These are phyloP conservation scores for Rhagophthalmus giganteus DNA, from an alignment of 2,888 invertebrate genomes.

Conservation along the genomic window DNA sequence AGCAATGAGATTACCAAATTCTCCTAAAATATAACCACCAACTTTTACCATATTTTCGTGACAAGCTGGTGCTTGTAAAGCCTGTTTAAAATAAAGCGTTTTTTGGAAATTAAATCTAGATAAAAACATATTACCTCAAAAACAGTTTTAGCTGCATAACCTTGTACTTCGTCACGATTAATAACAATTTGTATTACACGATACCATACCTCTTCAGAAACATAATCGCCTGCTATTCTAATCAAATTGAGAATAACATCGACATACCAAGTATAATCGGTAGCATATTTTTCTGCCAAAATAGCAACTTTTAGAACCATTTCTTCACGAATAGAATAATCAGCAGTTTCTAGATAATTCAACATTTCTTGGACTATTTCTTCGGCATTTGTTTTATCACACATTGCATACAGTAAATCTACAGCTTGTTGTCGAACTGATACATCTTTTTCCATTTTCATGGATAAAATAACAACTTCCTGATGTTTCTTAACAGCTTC, in stretches of 20 bases:
- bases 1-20: slow-evolving; percentile 99
- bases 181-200: slow-evolving; percentile 99
- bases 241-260: slow-evolving; percentile 99
- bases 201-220: slow-evolving; percentile 99
- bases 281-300: slow-evolving; percentile 98
- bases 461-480: slow-evolving; percentile 97
- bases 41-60: slow-evolving; percentile 99
- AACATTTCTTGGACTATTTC: slow-evolving; percentile 99
- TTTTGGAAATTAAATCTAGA: too few species aligned
- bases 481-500: slow-evolving; percentile 99
- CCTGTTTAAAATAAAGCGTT: too few species aligned
- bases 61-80: slow-evolving; percentile 97
- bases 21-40: slow-evolving; percentile 97
- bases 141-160: slow-evolving; percentile 99
- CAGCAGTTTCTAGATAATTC: slow-evolving; percentile 97
- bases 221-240: slow-evolving; percentile 99
- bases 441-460: slow-evolving; percentile 99
- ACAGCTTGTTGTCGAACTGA: slow-evolving; percentile 98
- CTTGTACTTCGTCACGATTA: slow-evolving; percentile 98
- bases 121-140: slow-evolving; percentile 84
- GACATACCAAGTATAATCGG: slow-evolving; percentile 98
- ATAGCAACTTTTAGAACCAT: slow-evolving; percentile 99
- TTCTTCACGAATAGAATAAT: slow-evolving; percentile 99
- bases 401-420: slow-evolving; percentile 98
- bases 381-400: slow-evolving; percentile 98